Evolutionary conservation across 2,888 invertebrate genomes (phyloP), one percentile per base, ranked within the genome.

Genomic region (Rosalia funebris): DNA sequence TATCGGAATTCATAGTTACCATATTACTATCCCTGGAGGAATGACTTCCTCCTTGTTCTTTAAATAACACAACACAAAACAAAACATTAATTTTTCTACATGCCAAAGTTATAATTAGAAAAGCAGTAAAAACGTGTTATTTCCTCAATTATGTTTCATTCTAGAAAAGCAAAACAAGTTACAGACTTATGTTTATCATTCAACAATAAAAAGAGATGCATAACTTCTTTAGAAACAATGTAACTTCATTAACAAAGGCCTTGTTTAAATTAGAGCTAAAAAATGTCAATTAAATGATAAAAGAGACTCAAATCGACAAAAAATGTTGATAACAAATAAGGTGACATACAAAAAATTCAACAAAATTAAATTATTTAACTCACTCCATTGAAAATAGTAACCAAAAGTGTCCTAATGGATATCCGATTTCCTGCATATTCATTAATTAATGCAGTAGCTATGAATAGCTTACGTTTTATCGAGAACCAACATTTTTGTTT

Each of bases 1-100:
- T 87, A 76, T 87, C 87, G 70, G 86, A 84, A 82, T 86, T 87
- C 87, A 87, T 87, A 74, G 87, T 87, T 83, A 87, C 87, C 87
- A 87, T 87, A 84, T 83, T 85, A 83, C 45, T 72, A 69, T 66
- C 62, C 71, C 65, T 58, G 74, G 75, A 75, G 74, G 76, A 75
- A 65, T 64, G 55, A 63, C 52, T 73, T 71, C 77, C 76, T 70
- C 77, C 75, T 64, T 66, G 62, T 65, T 63, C 75, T 76, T 61
- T 20, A 65, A 63, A 48, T 25, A 17, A 68, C 16, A 46, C 39
- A 50, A 50, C 31, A 50, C 37, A 48, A 47, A 57, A 57, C 39
- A 56, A 41, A 55, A 46, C 36, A 34, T 41, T 41, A 47, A 57
- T 31, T 46, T 32, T 10, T 25, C 50, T 16, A 39, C 25, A 50